Conservation (phyloP, 2,113 vertebrate genomes). For the Dicrurus megarhynchus region DNA sequence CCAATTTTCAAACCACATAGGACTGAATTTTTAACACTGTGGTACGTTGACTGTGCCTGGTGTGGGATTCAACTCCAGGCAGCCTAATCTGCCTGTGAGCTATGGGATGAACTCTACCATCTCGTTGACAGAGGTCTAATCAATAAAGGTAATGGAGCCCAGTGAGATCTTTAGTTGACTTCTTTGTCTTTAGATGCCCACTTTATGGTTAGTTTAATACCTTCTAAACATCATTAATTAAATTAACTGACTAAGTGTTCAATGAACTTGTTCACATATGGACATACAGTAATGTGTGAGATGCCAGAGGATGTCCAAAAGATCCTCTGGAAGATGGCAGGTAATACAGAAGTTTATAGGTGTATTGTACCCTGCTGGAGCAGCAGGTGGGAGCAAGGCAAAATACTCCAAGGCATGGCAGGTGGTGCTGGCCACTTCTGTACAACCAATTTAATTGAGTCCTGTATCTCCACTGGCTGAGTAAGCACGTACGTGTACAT, state of each 20-base stretch:
- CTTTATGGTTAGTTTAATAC: background rate
- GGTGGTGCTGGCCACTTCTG: background rate
- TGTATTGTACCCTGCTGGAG: background rate
- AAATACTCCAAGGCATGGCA: background rate
- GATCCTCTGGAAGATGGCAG: background rate
- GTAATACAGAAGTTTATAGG: background rate
- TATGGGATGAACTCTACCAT: background rate
- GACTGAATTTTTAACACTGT: background rate
- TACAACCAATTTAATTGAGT: background rate
- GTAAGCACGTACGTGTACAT: fast-evolving
- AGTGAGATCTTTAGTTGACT: background rate
- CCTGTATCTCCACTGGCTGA: background rate
- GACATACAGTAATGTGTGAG: background rate
- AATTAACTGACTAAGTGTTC: background rate
- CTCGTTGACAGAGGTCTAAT: background rate
- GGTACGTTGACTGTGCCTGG: background rate
- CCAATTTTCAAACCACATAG: background rate
- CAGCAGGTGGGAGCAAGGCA: background rate
- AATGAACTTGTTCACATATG: background rate
- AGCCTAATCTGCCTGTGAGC: background rate
- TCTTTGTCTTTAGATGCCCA: background rate
- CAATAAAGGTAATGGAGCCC: background rate
- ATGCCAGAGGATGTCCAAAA: background rate
- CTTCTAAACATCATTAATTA: background rate
- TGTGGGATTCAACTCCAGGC: background rate